Evolutionary conservation across 2,797 vertebrate species (phyloP), one percentile per base, ranked within the genome.

Genomic region (Pygocentrus nattereri): DNA sequence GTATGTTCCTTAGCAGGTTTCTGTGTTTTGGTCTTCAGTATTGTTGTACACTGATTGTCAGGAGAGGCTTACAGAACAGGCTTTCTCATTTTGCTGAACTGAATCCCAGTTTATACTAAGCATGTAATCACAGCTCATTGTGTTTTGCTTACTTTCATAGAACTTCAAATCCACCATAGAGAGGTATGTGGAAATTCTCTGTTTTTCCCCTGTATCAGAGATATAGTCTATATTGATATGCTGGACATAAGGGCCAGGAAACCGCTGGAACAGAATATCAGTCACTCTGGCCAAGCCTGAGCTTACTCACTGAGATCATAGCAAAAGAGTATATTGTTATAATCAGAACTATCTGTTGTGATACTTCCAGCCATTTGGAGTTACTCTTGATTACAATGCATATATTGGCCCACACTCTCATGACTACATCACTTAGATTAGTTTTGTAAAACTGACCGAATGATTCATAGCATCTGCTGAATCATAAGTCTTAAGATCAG

Each of bases 101-200:
- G 11, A 13, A 3, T 25, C 6, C 23, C 12, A 16, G 18, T 16
- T n/a, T 12, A 1, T 21, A 6, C 12, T 54, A 19, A 16, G 15
- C 7, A 4, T 38, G 1, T 19, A 67, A 49, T 12, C 47, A 74
- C 47, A 5, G 38, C 18, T 68, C 74, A 58, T 5, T 7, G 3
- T 65, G 2, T 15, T 71, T 84, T 34, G 88, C 19, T 74, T 47
- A 79, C 1, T 81, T 80, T 88, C 81, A 19, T 89, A 95, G 94
- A 94, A 93, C 81, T 95, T 93, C 71, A 93, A 90, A 91, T 86
- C 71, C 65, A 90, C 72, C 50, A 85, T 88, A 58, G 87, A 92
- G 16, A 90, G 92, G 94, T 95, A 90, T 19, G 88, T 86, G 19
- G n/a, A 23, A 30, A 56, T 50, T 27, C 49, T 62, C 0, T 6